Evolutionary conservation across 2,888 invertebrate species (phyloP), one percentile per base, ranked within the genome.

Genomic region (Agonopterix heracliana): DNA sequence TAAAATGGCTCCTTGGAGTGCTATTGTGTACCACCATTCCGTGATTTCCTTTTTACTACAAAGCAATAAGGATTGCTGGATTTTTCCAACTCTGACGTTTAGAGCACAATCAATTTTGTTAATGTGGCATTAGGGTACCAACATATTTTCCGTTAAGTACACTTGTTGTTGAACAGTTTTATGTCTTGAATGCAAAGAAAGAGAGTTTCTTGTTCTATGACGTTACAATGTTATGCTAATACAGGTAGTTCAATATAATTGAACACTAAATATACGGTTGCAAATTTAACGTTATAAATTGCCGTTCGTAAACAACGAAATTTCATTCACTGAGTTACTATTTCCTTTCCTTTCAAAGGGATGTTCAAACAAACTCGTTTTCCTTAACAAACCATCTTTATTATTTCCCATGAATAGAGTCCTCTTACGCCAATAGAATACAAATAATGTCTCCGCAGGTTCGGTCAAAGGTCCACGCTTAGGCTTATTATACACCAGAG

Each of bases 401-500:
- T 38, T 38, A 38, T 38, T 50, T 51, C 38, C 14, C 17, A 8
- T 48, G 44, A 44, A 49, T 50, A 41, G 44, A 34, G 41, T 49
- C 45, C n/a, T 38, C n/a, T 38, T 38, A 38, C 38, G 38, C 48
- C 45, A 34, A 40, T 62, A 64, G 59, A 59, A n/a, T 38, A 38
- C 38, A 38, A 67, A 68, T 62, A 64, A 66, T 66, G 66, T 61
- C 63, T 48, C 66, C 61, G 63, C 65, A 59, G 66, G 63, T 55
- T 53, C 55, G 69, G 69, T 71, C 71, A 72, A 63, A 71, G 74
- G 73, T 74, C 68, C 59, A 14, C 11, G 12, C 12, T 12, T n/a
- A 12, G 40, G 12, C 40, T 40, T 26, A 26, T 26, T 26, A 26
- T 26, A 26, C 26, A 26, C 26, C 26, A 26, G 26, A 26, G 26